Conservation (phyloP, 2,888 invertebrate species). For the Allygus modestus region DNA sequence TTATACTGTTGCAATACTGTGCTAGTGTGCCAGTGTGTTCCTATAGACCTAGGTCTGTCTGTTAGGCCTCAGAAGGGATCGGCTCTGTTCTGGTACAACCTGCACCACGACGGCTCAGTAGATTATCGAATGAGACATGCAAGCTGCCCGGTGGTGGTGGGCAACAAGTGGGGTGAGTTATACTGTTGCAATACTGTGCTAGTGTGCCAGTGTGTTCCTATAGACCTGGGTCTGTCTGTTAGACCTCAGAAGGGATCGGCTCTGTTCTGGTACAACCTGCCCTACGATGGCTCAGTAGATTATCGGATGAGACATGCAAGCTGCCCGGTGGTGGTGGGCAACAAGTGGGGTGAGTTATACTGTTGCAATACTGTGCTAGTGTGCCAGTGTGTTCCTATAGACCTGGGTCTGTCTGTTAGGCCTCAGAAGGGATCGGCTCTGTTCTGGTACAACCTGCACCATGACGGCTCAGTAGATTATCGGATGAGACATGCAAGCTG, state of each 20-base stretch:
- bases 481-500: slow-evolving; percentile 79
- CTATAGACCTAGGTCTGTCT: slow-evolving; percentile 77
- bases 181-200: too few species aligned
- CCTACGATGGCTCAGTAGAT: slow-evolving; percentile 78
- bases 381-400: slow-evolving; percentile 81
- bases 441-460: slow-evolving; percentile 80
- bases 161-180: slow-evolving; percentile 71
- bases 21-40: slow-evolving; percentile 81
- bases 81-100: slow-evolving; percentile 80
- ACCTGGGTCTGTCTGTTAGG: slow-evolving; percentile 75
- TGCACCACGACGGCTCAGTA: slow-evolving; percentile 77
- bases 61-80: slow-evolving; percentile 78
- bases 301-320: slow-evolving; percentile 78
- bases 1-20: too few species aligned
- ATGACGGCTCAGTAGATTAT: slow-evolving; percentile 78
- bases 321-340: slow-evolving; percentile 79
- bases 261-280: slow-evolving; percentile 80
- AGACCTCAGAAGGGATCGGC: slow-evolving; percentile 78
- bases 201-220: slow-evolving; percentile 82
- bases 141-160: slow-evolving; percentile 79
- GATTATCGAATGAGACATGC: slow-evolving; percentile 78
- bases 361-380: too few species aligned
- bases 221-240: slow-evolving; percentile 76
- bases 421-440: slow-evolving; percentile 79
- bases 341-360: slow-evolving; percentile 66